Conservation (phyloP, 92 coral and sea anemone genomes). For the Parazoanthus atlanticus region DNA sequence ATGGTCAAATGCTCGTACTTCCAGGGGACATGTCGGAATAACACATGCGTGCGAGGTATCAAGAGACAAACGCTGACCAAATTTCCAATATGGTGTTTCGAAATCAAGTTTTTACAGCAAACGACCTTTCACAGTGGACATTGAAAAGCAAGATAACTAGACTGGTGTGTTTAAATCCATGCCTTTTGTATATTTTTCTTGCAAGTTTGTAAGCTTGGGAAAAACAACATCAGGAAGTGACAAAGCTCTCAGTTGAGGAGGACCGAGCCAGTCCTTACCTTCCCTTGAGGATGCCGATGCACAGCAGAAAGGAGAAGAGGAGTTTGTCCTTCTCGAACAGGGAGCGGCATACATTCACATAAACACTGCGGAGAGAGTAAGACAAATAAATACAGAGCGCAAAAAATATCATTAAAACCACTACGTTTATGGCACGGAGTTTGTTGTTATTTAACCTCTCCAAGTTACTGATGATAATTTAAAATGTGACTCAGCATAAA, state of each 20-base stretch:
- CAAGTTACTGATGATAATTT: too few relatives aligned
- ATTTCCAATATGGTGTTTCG: too few relatives aligned
- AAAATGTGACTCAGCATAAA: too few relatives aligned
- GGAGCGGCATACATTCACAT: slow-evolving; percentile 95
- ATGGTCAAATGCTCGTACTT: too few relatives aligned
- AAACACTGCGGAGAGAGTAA: slow-evolving; percentile 59
- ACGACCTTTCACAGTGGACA: too few relatives aligned
- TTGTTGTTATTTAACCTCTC: too few relatives aligned
- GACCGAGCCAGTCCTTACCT: slow-evolving; percentile 55
- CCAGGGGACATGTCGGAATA: too few relatives aligned
- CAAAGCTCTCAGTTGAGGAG: neutral
- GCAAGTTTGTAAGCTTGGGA: too few relatives aligned
- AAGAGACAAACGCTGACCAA: neutral
- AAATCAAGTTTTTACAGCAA: too few relatives aligned
- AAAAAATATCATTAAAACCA: neutral
- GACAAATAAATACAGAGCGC: neutral
- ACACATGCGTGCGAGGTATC: neutral
- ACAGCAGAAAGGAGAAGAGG: slow-evolving; percentile 86
- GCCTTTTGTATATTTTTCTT: too few relatives aligned
- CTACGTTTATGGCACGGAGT: neutral
- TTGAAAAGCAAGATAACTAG: too few relatives aligned
- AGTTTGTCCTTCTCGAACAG: slow-evolving; percentile 97
- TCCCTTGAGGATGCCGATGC: slow-evolving; percentile 89
- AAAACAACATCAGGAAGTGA: neutral
- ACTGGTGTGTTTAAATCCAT: too few relatives aligned